Base-by-base conservation (phyloP, 2,113 vertebrate genomes). In the Periophthalmodon schlosseri region DNA sequence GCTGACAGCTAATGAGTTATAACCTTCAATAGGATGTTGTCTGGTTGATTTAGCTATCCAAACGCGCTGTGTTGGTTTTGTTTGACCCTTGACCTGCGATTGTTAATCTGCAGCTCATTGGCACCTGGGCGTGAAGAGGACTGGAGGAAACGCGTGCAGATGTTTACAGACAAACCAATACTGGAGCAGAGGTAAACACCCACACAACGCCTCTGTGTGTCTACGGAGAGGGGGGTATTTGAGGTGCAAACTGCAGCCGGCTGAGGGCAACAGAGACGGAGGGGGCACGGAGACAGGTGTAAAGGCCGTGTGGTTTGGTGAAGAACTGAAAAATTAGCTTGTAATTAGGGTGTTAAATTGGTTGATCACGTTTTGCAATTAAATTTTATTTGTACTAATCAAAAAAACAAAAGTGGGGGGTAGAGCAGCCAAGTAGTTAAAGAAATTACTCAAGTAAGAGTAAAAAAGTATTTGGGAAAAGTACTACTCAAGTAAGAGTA, bases 91-190 rank as follows among this genome's bases (percentile, higher is more conserved):
- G 79, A 73, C 84, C 70, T 65, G 2, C 13, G 69, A 46, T 72
- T 80, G 85, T 83, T 81, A 86, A 81, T 75, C 81, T 68, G 70
- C 69, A 46, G 60, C 67, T 85, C 84, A 82, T 75, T 87, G 64
- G 72, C 87, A 76, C 79, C 47, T 1, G 46, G 16, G 74, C 74
- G 84, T 16, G 28, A 88, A 65, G 57, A 23, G 18, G 52, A 44
- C 47, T 14, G 44, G 7, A 36, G 71, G 39, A 79, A 65, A 81
- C 57, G 69, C 46, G 70, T 61, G 61, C 52, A 74, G n/a, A 70
- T 65, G 76, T 39, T 33, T 21, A 79, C 50, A 44, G 68, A 70
- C 24, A 68, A 56, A 80, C 56, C 36, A 23, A 75, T 54, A 73
- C 34, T 70, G 46, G 4, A 2, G 44, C 21, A 14, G 15, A 34